Conservation (phyloP, 2,888 invertebrate genomes). For the Onchidella celtica region DNA sequence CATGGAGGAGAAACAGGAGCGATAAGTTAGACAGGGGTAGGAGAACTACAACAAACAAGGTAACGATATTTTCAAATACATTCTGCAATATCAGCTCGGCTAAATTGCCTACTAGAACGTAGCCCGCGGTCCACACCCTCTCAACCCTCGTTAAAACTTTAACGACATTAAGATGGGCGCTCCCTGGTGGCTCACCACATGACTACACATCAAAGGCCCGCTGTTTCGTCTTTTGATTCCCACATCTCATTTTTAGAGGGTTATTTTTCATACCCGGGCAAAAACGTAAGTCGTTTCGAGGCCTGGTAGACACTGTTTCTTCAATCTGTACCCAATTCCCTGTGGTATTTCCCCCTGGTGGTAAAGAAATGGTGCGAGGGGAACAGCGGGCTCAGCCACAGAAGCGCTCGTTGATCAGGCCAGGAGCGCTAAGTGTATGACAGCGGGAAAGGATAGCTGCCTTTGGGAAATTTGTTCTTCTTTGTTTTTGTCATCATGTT, state of each 20-base stretch:
- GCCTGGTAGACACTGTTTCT: background rate
- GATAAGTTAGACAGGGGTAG: background rate
- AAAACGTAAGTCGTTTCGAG: slow-evolving; percentile 23
- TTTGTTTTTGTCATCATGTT: background rate
- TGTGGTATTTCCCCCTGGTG: slow-evolving; percentile 12
- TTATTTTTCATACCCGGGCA: slow-evolving; percentile 34
- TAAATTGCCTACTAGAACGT: background rate
- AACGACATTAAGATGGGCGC: slow-evolving; percentile 31
- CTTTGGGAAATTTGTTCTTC: background rate
- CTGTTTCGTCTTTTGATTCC: slow-evolving; percentile 18
- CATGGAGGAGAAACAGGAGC: background rate
- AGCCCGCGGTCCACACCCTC: background rate
- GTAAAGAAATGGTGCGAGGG: background rate
- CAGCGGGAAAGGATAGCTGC: background rate
- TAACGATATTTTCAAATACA: slow-evolving; percentile 28
- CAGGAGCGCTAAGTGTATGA: background rate
- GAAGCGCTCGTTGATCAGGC: background rate
- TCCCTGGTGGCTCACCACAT: background rate
- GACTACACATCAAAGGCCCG: slow-evolving; percentile 24
- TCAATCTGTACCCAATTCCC: background rate
- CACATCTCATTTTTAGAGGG: slow-evolving; percentile 38
- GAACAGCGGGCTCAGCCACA: background rate
- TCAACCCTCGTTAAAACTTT: slow-evolving; percentile 28
- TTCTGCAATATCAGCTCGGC: background rate
- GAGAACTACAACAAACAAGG: background rate